Evolutionary conservation across 2,797 vertebrate species (phyloP), one percentile per base, ranked within the genome.

Genomic region (Crax fasciolata): DNA sequence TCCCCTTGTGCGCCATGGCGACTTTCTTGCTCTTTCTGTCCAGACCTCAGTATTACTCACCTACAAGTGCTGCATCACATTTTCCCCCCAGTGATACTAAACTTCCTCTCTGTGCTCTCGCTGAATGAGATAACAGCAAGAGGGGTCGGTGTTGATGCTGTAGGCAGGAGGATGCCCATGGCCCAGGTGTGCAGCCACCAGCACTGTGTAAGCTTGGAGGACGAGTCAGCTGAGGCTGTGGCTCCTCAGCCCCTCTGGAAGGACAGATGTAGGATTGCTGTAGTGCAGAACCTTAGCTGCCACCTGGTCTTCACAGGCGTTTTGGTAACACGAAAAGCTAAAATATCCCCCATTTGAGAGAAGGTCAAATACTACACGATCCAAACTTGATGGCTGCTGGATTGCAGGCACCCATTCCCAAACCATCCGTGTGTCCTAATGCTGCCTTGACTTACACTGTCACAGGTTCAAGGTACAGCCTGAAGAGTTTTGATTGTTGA

Each of bases 181-280:
- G 78, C 52, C 41, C 52, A 23, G 78, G 25, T 30, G 30, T 44
- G 35, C 80, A 84, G 13, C 59, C 83, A 23, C 84, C 88, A 76
- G 76, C 90, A 80, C 57, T 89, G 67, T 81, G 58, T 72, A 63
- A 84, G 48, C 38, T 59, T 62, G 57, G 65, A 71, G 84, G 75
- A 32, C 61, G 67, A 12, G 20, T 91, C 74, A 48, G 57, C 77
- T 79, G 24, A 93, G 52, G 80, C 70, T 74, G 38, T 28, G 87
- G 65, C 79, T 94, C 82, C 81, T 87, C 84, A 80, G 88, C 35
- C 59, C n/a, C 52, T 89, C 51, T 59, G 76, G 81, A 93, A 93
- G 93, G 87, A 92, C 92, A 87, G 57, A 51, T 0, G 0, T 27
- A 63, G 88, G 73, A 75, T 59, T 90, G 70, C 57, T 79, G 59